phyloP scores from a whole-genome alignment of 2,797 vertebrate genomes.

The Synanceia verrucosa region DNA sequence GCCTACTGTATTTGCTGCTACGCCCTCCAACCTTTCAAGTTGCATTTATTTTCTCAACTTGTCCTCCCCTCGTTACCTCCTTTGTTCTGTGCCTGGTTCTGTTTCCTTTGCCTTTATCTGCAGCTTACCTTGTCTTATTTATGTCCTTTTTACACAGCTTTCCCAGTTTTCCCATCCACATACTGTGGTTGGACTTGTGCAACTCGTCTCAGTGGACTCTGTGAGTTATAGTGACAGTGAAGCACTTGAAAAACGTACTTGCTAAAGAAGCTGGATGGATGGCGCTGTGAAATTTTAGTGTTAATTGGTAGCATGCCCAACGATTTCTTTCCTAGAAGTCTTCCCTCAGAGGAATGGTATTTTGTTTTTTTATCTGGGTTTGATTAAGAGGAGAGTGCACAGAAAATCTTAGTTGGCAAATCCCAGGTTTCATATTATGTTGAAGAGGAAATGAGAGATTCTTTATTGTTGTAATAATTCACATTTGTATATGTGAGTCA shows the following conservation, averaged over 20 bases:
- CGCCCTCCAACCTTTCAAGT: not conserved
- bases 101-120: not conserved
- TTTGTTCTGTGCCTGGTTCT: not conserved
- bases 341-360: slow-evolving; percentile 30
- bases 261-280: not conserved
- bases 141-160: not conserved
- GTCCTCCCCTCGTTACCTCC: not conserved
- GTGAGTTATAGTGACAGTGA: slow-evolving; percentile 7
- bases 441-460: not conserved
- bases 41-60: not conserved
- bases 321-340: slow-evolving; percentile 1
- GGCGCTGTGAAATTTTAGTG: slow-evolving; percentile 8
- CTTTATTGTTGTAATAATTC: not conserved
- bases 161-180: not conserved
- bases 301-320: slow-evolving; percentile 6
- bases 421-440: slow-evolving; percentile 4
- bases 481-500: not conserved
- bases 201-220: not conserved
- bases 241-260: not conserved
- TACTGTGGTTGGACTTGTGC: not conserved
- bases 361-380: slow-evolving; percentile 26
- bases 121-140: not conserved
- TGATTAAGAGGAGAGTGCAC: slow-evolving; percentile 11
- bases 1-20: not conserved
- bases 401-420: slow-evolving; percentile 13